Evolutionary conservation across 23 tunicate genomes (phyloP), one percentile per base, ranked within the genome.

Genomic region (Trididemnum nubilum): DNA sequence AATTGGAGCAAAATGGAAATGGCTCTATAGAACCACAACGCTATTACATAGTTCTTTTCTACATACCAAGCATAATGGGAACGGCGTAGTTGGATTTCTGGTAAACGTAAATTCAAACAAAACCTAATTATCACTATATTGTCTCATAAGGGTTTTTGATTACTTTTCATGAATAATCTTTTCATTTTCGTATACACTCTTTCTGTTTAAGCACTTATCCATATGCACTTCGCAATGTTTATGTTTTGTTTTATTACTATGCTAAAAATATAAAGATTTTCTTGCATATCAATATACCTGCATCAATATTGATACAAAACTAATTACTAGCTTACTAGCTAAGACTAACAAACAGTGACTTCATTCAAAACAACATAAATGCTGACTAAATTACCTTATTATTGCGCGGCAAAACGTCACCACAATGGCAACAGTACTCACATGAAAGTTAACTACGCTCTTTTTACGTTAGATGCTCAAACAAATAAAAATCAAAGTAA

Each of bases 101-200:
- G 73, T n/a, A 24, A 63, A 80, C 63, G 73, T 80, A 80, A 80
- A 80, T 80, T 73, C 83, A 63, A 63, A 80, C 83, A 57, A 64
- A 80, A 64, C 35, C 25, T 80, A 80, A 64, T 36, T 60, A 39
- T 80, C 83, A 35, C 82, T 80, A 57, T 80, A 80, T 64, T 36
- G 83, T 64, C 83, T 80, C 61, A 39, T 80, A 7, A 77, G 70
- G 7, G 40, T 9, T 77, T 77, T 73, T 44, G 61, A 37, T 73
- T 73, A 37, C 61, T 73, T 73, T 73, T 73, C 79, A 34, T 69
- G 18, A 33, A 18, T 34, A 69, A 23, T 7, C 18, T 34, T 69
- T 32, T 33, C 23, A 33, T 69, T 33, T 69, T 69, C 75, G 23
- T 69, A 29, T 69, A 23, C 75, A 69, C 75, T 32, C 40, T 69